These are phyloP conservation scores for Lasiurus cinereus DNA, from an alignment of 2,113 vertebrate species.

Conservation along the genomic window DNA sequence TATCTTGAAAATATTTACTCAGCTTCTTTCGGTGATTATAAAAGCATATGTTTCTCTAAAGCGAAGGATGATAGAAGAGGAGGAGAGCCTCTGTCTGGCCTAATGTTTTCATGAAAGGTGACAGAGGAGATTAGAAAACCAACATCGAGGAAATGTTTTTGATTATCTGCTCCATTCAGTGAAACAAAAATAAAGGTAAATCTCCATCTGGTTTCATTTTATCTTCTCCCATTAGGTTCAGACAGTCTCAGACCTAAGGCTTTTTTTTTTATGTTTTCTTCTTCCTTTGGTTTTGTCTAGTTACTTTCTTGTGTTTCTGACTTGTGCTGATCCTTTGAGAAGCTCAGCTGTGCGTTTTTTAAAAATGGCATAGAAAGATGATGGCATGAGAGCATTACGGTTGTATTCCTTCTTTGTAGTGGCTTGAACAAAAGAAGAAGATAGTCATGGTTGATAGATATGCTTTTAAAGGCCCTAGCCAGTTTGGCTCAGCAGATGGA, in stretches of 20 bases:
- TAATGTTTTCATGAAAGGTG: conserved; percentile 35
- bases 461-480: background rate
- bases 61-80: conserved; percentile 13
- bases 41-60: conserved; percentile 60
- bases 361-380: background rate
- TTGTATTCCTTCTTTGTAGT: background rate
- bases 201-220: background rate
- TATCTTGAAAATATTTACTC: conserved; percentile 81
- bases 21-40: conserved; percentile 65
- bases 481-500: too few relatives aligned
- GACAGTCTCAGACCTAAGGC: background rate
- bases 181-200: conserved; percentile 13
- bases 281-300: background rate
- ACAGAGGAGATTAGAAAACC: conserved; percentile 31
- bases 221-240: background rate
- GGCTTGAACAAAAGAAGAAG: background rate
- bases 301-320: background rate
- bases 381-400: background rate
- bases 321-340: background rate
- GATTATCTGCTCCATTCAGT: background rate
- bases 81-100: background rate
- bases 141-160: conserved; percentile 21
- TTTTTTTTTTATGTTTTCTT: background rate
- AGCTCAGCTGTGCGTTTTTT: background rate
- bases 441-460: too few relatives aligned